These are phyloP conservation scores for Eristalis tenax DNA, from an alignment of 2,888 invertebrate species.

Conservation along the genomic window DNA sequence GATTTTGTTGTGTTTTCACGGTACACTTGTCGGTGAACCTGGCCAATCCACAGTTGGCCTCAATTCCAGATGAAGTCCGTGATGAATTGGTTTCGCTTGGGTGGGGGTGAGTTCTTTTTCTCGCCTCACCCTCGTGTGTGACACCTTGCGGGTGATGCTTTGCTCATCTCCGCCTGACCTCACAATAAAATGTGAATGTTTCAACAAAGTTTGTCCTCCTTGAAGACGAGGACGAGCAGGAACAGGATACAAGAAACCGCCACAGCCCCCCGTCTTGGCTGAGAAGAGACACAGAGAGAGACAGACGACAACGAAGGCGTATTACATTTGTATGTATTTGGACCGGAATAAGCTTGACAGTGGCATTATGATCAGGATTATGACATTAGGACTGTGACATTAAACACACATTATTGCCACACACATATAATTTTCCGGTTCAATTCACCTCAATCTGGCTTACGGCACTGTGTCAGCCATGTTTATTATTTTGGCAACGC, in stretches of 20 bases:
- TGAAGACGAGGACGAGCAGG: not conserved
- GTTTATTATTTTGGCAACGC: not conserved
- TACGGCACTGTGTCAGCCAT: conserved; percentile 21
- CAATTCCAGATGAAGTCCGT: conserved; percentile 14
- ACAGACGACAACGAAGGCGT: not conserved
- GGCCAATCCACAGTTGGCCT: not conserved
- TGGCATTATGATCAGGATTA: conserved; percentile 66
- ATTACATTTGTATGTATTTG: conserved; percentile 23
- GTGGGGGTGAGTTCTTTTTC: too few species aligned
- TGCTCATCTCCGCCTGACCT: not conserved
- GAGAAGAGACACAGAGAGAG: not conserved
- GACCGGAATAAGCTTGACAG: conserved; percentile 67
- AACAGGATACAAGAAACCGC: conserved; percentile 6
- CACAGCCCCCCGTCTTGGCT: not conserved
- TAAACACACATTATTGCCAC: conserved; percentile 71
- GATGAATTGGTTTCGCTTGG: conserved; percentile 15
- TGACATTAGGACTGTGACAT: conserved; percentile 69
- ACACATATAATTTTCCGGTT: conserved; percentile 68
- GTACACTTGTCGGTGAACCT: conserved; percentile 9
- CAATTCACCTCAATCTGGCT: conserved; percentile 66
- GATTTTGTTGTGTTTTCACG: conserved; percentile 12
- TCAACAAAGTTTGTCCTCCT: conserved; percentile 13
- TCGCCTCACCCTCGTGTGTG: not conserved
- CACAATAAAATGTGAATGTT: conserved; percentile 22
- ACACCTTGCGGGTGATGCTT: conserved; percentile 29